Evolutionary conservation across 2,113 vertebrate species (phyloP).

Genomic region (Gasterosteus aculeatus): DNA sequence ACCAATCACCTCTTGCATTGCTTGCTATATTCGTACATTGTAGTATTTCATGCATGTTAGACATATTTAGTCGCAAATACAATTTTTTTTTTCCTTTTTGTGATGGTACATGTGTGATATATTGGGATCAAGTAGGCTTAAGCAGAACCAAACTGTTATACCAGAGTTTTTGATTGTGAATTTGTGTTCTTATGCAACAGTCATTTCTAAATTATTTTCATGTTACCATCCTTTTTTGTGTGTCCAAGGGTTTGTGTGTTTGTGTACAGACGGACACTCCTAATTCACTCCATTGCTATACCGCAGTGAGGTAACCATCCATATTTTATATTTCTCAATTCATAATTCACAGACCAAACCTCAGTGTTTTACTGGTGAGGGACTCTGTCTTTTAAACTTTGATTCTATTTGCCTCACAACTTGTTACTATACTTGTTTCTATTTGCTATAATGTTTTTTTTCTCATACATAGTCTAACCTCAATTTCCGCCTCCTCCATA

Average conservation of each 20-base stretch:
- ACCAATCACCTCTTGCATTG: background rate
- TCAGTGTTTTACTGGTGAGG: conserved; percentile 54
- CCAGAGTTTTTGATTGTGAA: background rate
- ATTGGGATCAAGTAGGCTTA: background rate
- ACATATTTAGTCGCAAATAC: background rate
- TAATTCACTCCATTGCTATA: conserved; percentile 40
- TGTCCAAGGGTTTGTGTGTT: background rate
- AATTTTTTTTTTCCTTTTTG: background rate
- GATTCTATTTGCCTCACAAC: background rate
- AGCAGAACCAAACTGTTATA: background rate
- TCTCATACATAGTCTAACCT: background rate
- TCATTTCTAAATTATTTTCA: background rate
- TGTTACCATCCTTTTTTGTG: conserved; percentile 8
- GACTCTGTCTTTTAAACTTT: conserved; percentile 13
- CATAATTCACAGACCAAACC: conserved; percentile 76
- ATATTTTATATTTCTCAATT: conserved; percentile 75
- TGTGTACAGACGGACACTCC: conserved; percentile 8
- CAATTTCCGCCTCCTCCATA: background rate
- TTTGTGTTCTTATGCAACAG: background rate
- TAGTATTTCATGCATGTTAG: background rate
- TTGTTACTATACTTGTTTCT: conserved; percentile 3
- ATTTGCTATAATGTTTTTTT: background rate
- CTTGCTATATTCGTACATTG: background rate
- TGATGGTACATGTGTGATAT: background rate
- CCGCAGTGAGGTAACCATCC: conserved; percentile 49